These are phyloP conservation scores for Rhadina sibilatrix DNA, from an alignment of 2,113 vertebrate species.

Conservation along the genomic window DNA sequence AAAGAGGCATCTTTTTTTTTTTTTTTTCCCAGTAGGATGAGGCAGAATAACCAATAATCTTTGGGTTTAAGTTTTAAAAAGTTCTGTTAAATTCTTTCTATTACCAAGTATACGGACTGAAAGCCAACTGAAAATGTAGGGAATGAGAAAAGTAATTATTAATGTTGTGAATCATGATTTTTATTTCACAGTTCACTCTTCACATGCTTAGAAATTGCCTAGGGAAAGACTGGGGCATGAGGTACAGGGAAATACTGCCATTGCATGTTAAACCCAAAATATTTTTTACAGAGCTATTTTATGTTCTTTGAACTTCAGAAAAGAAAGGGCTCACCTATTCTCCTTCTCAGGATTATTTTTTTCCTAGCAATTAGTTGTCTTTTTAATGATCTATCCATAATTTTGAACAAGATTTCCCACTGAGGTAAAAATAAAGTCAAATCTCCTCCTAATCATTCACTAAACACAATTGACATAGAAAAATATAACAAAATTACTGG, in stretches of 20 bases:
- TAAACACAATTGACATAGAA: neutral
- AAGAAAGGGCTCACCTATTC: neutral
- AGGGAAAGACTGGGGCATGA: neutral
- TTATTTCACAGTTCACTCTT: neutral
- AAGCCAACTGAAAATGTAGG: neutral
- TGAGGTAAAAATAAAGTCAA: neutral
- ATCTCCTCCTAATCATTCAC: neutral
- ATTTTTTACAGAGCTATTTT: neutral
- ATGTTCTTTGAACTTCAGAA: neutral
- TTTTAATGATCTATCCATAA: neutral
- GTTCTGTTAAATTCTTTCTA: neutral
- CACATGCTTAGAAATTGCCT: neutral
- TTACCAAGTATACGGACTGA: neutral
- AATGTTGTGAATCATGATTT: neutral
- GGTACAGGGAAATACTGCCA: neutral
- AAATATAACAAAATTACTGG: neutral
- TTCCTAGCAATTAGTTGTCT: neutral
- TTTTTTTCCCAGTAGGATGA: neutral
- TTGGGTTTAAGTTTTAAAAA: neutral
- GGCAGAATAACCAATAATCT: neutral
- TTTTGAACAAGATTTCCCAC: neutral
- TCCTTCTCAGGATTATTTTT: neutral
- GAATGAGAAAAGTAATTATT: neutral
- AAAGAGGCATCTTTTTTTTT: neutral
- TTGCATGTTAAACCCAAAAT: neutral